Percentiles rank a stretch among this genome's conserved stretches.
Conservation (phyloP, 2,888 invertebrate genomes). For the Coelinius sp. region DNA sequence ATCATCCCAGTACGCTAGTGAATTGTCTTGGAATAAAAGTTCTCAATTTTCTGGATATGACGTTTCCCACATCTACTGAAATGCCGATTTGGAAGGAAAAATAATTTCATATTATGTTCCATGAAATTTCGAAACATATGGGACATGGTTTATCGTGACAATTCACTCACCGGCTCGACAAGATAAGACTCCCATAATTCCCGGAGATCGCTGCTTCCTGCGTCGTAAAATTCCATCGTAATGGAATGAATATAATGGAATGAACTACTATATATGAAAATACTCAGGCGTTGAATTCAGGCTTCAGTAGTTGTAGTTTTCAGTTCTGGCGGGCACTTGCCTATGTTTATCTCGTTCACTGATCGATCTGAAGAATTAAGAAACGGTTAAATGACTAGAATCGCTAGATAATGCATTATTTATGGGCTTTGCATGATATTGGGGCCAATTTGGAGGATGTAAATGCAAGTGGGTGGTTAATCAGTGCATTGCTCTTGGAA, state of each 20-base stretch:
- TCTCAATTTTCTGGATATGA: not conserved
- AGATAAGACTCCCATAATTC: constrained; percentile 88
- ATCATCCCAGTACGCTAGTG: not conserved
- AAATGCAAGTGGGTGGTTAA: constrained; percentile 29
- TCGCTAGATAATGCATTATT: too few relatives aligned
- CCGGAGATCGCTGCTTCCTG: constrained; percentile 81
- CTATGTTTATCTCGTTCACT: too few relatives aligned
- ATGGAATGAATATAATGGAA: not conserved
- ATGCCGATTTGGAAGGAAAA: too few relatives aligned
- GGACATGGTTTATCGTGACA: not conserved
- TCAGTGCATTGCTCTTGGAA: constrained; percentile 37
- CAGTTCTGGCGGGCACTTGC: too few relatives aligned
- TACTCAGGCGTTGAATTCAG: too few relatives aligned
- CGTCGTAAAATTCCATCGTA: constrained; percentile 78
- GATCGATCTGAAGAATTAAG: too few relatives aligned
- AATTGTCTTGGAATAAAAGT: not conserved
- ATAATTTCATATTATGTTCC: constrained; percentile 23
- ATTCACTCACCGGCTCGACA: constrained; percentile 81
- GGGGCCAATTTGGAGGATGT: too few relatives aligned
- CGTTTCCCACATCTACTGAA: too few relatives aligned
- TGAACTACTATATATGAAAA: not conserved
- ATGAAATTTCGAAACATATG: not conserved
- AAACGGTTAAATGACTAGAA: too few relatives aligned
- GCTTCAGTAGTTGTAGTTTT: too few relatives aligned
- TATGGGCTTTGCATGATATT: too few relatives aligned